Evolutionary conservation across 2,888 invertebrate species (phyloP).

Genomic region (Priapulus caudatus): DNA sequence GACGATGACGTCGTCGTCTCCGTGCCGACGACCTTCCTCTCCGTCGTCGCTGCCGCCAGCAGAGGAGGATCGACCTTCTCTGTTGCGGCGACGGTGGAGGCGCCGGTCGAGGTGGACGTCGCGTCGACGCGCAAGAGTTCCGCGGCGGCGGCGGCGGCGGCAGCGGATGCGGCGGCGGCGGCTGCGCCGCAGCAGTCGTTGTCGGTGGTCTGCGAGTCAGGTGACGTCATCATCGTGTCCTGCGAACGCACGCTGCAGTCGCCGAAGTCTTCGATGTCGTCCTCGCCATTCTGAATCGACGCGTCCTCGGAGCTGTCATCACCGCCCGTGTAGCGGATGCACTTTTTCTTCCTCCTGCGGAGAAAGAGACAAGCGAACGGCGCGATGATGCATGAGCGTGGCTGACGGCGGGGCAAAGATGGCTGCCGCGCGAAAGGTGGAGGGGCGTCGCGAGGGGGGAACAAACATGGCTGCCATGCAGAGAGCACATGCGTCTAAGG

Average conservation of each 20-base stretch:
- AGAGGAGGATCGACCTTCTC: too few species aligned
- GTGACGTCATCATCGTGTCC: background rate
- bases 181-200: background rate
- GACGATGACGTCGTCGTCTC: background rate
- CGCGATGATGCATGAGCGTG: too few species aligned
- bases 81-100: background rate
- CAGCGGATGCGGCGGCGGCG: too few species aligned
- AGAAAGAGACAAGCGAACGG: too few species aligned
- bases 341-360: constrained; percentile 95
- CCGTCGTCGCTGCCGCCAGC: background rate
- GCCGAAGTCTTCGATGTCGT: constrained; percentile 63
- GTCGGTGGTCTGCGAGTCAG: background rate
- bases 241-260: background rate
- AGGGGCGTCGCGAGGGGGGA: too few species aligned
- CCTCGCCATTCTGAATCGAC: constrained; percentile 55
- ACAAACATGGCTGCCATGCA: too few species aligned
- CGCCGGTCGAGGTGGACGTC: background rate
- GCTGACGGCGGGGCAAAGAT: too few species aligned
- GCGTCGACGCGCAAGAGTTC: background rate
- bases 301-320: constrained; percentile 33
- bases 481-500: too few species aligned
- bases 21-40: background rate
- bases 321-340: constrained; percentile 86
- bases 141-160: background rate
- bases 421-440: too few species aligned